phyloP scores from a whole-genome alignment of 2,113 vertebrate species.

The Willisornis vidua region DNA sequence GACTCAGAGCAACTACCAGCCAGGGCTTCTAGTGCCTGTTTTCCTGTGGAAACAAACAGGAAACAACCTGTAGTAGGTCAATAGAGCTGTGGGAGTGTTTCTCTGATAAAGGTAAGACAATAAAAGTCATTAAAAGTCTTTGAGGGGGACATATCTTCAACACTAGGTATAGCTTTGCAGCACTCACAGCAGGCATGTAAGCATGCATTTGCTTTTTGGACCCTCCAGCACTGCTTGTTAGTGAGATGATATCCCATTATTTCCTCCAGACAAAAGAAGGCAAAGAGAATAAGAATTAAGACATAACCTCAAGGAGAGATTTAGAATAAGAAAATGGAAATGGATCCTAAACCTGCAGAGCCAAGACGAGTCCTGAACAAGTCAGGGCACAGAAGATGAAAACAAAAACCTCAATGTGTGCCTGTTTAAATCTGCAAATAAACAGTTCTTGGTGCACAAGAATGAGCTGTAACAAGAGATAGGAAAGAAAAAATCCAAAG shows the following conservation, averaged over 20 bases:
- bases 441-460: neutral
- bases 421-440: neutral
- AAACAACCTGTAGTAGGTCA: neutral
- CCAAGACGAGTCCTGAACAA: neutral
- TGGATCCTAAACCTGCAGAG: neutral
- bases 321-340: neutral
- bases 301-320: neutral
- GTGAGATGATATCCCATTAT: neutral
- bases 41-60: neutral
- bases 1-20: neutral
- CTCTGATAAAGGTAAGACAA: neutral
- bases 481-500: neutral
- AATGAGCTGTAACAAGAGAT: neutral
- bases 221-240: neutral
- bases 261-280: neutral
- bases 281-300: neutral
- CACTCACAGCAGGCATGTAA: neutral
- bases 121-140: neutral
- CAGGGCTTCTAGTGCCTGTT: neutral
- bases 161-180: neutral
- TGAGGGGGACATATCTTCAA: neutral
- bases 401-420: neutral
- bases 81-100: neutral
- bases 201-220: neutral
- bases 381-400: neutral